Base-by-base conservation (phyloP, 1,140 invertebrate genomes). In the Condylostylus longicornis region DNA sequence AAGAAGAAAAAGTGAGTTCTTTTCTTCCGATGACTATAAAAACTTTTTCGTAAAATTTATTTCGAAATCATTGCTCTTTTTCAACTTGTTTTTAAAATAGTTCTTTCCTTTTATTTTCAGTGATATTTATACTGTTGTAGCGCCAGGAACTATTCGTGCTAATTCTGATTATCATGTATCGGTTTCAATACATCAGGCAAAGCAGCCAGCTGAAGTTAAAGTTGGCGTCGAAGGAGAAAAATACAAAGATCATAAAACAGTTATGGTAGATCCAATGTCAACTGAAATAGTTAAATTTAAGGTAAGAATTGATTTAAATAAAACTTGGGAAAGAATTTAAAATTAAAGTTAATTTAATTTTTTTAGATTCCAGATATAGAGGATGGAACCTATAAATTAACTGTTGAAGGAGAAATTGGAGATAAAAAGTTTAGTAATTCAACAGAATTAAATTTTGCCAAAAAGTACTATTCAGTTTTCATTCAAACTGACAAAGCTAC, bases 401-500 rank as follows among this genome's bases (percentile, higher is more conserved):
- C 75, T 12, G 76, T 79, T 0, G 62, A 66, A 17, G 83, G 86
- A 4, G n/a, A n/a, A n/a, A 62, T 72, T 12, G 71, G 75, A 13
- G 84, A 82, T 2, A 61, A 84, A 4, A 65, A 70, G 17, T 91
- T 93, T 55, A 61, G 63, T 14, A 79, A 85, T 41, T 72, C 76
- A 8, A 79, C 78, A 2, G 63, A 69, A 1, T 50, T 94, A 2
- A 63, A 73, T 3, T 89, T 79, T 58, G 69, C 80, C n/a, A 73
- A 77, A 33, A 88, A 91, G 56, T 87, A 81, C 48, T 83, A 84
- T 45, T 87, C 85, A 7, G 73, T 91, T 2, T 89, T 94, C 47
- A 75, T 96, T 43, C 90, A 96, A 60, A 94, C 89, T 0, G 91
- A 97, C 63, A 87, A 90, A 63, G 76, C 83, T 2, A 80, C 94